phyloP scores from a whole-genome alignment of 2,113 vertebrate genomes.

The Sinosuthora webbiana region DNA sequence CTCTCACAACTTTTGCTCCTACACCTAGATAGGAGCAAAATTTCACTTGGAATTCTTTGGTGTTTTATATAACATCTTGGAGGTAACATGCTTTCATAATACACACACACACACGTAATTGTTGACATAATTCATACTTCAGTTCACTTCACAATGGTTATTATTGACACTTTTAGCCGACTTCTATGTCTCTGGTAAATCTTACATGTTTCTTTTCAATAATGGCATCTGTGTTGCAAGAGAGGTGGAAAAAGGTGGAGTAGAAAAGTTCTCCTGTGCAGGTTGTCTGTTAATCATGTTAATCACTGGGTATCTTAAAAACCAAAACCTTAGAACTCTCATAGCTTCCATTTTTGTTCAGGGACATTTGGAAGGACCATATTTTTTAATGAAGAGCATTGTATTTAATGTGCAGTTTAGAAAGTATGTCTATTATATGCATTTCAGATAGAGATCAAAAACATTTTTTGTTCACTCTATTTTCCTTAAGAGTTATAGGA shows the following conservation, averaged over 20 bases:
- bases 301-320: background rate
- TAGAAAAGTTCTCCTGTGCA: background rate
- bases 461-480: background rate
- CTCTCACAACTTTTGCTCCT: background rate
- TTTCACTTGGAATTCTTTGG: background rate
- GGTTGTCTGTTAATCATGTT: background rate
- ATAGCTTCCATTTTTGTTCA: background rate
- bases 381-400: background rate
- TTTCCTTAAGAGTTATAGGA: background rate
- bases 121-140: background rate
- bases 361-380: background rate
- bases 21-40: background rate
- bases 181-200: background rate
- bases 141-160: background rate
- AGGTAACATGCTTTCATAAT: background rate
- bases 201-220: background rate
- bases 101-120: background rate
- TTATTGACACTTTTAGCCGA: background rate
- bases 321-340: background rate
- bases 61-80: accelerated
- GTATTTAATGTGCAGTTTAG: background rate
- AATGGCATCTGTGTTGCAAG: background rate
- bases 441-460: background rate
- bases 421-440: background rate
- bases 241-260: background rate